Evolutionary conservation across 2,113 vertebrate genomes (phyloP).

Genomic region (Stictonetta naevosa): DNA sequence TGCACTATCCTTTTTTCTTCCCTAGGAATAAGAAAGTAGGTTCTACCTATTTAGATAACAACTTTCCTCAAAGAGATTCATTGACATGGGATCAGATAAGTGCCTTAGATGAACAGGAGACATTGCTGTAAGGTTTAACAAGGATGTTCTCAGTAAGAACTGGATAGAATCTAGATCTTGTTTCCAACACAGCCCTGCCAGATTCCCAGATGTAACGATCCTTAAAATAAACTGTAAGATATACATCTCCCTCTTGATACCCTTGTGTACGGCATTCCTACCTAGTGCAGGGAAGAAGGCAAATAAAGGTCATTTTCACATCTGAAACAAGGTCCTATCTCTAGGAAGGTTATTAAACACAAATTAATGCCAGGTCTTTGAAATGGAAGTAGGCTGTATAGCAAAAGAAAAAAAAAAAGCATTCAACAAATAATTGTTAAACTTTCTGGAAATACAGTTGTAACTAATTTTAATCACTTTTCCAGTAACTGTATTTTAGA

Average conservation of each 20-base stretch:
- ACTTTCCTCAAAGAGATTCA: slow-evolving; percentile 17
- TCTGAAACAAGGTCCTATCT: background rate
- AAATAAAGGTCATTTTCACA: background rate
- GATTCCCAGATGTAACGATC: background rate
- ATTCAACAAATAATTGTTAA: background rate
- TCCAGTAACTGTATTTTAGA: background rate
- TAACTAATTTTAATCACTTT: background rate
- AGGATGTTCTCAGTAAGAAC: slow-evolving; percentile 1
- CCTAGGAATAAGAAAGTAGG: slow-evolving; percentile 28
- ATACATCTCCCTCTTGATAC: background rate
- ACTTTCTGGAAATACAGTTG: background rate
- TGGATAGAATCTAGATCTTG: background rate
- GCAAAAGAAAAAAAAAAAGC: background rate
- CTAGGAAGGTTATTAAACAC: background rate
- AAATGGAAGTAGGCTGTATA: background rate
- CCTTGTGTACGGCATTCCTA: background rate
- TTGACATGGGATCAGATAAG: slow-evolving; percentile 11
- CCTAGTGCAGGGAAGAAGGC: background rate
- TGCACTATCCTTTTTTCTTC: background rate
- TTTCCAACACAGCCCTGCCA: slow-evolving; percentile 35
- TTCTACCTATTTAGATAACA: background rate
- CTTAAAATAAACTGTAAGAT: slow-evolving; percentile 4
- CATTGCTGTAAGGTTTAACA: slow-evolving; percentile 1
- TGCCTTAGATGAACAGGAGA: background rate
- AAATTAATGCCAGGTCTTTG: background rate